Evolutionary conservation across 2,888 invertebrate genomes (phyloP), one percentile per base, ranked within the genome.

Genomic region (Tenthredo notha): DNA sequence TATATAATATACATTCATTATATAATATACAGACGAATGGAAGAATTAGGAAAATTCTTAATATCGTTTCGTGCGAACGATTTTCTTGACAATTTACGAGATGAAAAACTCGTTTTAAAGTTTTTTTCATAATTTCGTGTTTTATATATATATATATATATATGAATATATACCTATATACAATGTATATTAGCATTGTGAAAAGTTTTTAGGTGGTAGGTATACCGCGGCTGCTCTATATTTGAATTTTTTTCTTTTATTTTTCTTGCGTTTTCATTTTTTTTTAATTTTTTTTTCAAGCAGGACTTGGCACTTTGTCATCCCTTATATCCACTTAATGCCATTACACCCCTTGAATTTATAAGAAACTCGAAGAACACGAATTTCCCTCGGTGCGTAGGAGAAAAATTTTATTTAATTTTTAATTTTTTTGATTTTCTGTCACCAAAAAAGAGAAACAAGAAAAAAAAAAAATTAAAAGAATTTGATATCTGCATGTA

Each of bases 301-400:
- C 18, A 10, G 43, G 12, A 40, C 43, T 74, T 43, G 21, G 21
- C 43, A 74, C 74, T 74, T 47, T 74, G n/a, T 74, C 74, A 74
- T 74, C 9, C 25, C 74, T 43, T 43, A 25, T 47, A 33, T 72
- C 43, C 74, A 70, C 74, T 72, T 40, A 43, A 74, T 74, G 70
- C 70, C 70, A 37, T 70, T 70, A 70, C 70, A 70, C 70, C 37
- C 37, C 70, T 33, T 43, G 74, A 74, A 74, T 74, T 43, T 40
- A 25, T 47, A 54, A 54, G 54, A 54, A 54, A n/a, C 54, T 54
- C 54, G 15, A 54, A 54, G 54, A 54, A 54, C 54, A n/a, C n/a
- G 15, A 54, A 54, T 54, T 54, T 5, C 54, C 5, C n/a, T 54
- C n/a, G 0, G n/a, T 54, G n/a, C n/a, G 54, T 54, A 43, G 7